Conservation (phyloP, 2,888 invertebrate species). For the Phasia obesa region DNA sequence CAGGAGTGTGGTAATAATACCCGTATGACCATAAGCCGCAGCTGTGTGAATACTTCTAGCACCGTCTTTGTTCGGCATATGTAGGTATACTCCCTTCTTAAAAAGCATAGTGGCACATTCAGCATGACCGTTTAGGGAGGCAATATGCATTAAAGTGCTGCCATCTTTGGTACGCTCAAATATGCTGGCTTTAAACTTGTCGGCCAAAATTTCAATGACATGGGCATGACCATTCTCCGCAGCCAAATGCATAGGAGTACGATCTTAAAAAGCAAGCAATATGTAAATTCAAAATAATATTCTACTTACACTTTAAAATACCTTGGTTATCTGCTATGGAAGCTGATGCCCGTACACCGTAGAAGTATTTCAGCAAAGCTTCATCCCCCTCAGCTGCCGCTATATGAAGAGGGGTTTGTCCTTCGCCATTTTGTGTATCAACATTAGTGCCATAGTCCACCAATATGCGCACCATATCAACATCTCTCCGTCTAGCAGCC, state of each 20-base stretch:
- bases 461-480: slow-evolving; percentile 95
- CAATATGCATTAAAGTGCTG: slow-evolving; percentile 99
- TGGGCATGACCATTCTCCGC: slow-evolving; percentile 98
- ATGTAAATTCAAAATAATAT: neutral
- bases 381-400: slow-evolving; percentile 98
- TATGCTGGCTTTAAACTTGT: slow-evolving; percentile 98
- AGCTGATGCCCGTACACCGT: slow-evolving; percentile 96
- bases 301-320: slow-evolving; percentile 74
- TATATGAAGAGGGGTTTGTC: slow-evolving; percentile 97
- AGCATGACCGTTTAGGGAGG: slow-evolving; percentile 97
- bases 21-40: slow-evolving; percentile 97
- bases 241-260: slow-evolving; percentile 98
- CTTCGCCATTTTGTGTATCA: slow-evolving; percentile 96
- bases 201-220: slow-evolving; percentile 96
- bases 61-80: slow-evolving; percentile 99
- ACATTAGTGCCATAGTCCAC: slow-evolving; percentile 96
- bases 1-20: slow-evolving; percentile 97
- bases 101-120: slow-evolving; percentile 99
- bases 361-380: slow-evolving; percentile 95
- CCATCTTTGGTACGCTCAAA: slow-evolving; percentile 98
- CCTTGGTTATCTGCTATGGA: slow-evolving; percentile 96
- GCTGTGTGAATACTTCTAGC: slow-evolving; percentile 99
- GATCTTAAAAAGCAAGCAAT: slow-evolving; percentile 84
- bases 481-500: slow-evolving; percentile 95
- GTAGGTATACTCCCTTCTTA: slow-evolving; percentile 98